Conservation (phyloP, 2,888 invertebrate genomes). For the Eupithecia abbreviata region DNA sequence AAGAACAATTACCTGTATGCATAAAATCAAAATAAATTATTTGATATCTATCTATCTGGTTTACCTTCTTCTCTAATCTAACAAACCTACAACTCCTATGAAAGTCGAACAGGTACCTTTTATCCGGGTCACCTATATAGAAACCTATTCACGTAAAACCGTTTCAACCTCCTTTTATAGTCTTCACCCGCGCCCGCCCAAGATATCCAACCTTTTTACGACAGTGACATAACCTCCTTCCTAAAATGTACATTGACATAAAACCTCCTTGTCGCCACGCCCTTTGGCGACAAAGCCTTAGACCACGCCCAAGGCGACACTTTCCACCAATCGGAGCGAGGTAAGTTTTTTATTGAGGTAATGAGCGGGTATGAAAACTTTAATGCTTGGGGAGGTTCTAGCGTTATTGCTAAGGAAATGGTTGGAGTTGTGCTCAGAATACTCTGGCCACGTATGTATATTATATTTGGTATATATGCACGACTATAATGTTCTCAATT, state of each 20-base stretch:
- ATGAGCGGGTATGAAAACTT: conserved; percentile 42
- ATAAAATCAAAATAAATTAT: too few species aligned
- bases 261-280: conserved; percentile 68
- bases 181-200: conserved; percentile 43
- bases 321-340: conserved; percentile 70
- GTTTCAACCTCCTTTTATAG: conserved; percentile 26
- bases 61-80: not conserved
- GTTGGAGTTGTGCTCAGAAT: not conserved
- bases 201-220: conserved; percentile 65
- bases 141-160: conserved; percentile 23
- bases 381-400: conserved; percentile 38
- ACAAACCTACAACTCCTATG: not conserved
- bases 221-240: conserved; percentile 71
- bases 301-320: conserved; percentile 78
- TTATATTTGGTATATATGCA: too few species aligned
- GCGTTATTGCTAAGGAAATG: not conserved
- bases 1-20: too few species aligned
- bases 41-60: not conserved
- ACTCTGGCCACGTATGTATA: too few species aligned
- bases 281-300: conserved; percentile 77
- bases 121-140: not conserved
- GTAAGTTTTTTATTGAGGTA: conserved; percentile 61
- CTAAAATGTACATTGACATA: conserved; percentile 28
- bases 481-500: too few species aligned
- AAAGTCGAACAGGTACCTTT: not conserved